These are phyloP conservation scores for Melanogrammus aeglefinus DNA, from an alignment of 2,797 vertebrate species.

Conservation along the genomic window DNA sequence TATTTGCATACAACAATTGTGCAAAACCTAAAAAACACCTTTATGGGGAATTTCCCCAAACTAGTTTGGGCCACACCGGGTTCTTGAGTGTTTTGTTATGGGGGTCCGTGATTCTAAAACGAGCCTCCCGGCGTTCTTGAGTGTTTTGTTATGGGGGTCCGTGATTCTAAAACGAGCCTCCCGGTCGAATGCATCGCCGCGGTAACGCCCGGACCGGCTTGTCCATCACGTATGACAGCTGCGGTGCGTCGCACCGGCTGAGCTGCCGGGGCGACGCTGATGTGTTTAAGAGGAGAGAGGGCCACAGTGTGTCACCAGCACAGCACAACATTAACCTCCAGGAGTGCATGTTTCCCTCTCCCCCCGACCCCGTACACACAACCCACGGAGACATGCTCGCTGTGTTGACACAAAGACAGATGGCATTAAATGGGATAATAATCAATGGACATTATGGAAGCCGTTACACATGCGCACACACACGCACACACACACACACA, in stretches of 20 bases:
- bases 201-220: neutral
- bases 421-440: no score
- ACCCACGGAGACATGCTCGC: neutral
- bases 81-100: neutral
- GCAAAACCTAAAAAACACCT: neutral
- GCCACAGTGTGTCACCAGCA: neutral
- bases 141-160: no score
- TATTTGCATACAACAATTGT: neutral
- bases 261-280: no score
- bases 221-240: neutral
- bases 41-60: neutral
- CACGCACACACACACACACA: neutral
- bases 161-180: neutral
- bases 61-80: no score
- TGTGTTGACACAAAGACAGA: neutral
- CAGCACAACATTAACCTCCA: neutral
- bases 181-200: neutral
- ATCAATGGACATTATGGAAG: neutral
- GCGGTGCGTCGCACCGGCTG: no score
- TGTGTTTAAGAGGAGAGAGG: no score
- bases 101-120: neutral
- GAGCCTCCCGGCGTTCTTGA: no score
- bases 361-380: no score
- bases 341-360: neutral
- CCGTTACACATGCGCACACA: neutral